Conservation (phyloP, 2,113 vertebrate species). For the Choloepus hoffmanni region DNA sequence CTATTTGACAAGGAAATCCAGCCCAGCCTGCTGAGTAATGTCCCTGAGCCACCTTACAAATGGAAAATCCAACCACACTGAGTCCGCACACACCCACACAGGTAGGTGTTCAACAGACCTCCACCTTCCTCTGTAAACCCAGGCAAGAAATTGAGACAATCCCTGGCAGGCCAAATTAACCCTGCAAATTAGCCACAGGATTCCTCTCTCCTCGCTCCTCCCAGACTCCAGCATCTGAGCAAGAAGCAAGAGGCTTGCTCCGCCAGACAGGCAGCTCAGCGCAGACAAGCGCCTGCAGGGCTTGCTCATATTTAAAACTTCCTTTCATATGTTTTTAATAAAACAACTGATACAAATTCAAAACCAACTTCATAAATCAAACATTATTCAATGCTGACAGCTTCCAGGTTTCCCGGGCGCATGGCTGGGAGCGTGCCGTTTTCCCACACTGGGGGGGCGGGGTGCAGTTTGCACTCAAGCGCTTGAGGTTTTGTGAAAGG, state of each 20-base stretch:
- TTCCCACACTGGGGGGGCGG: constrained; percentile 76
- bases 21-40: not conserved
- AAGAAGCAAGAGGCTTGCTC: constrained; percentile 64
- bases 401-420: constrained; percentile 88
- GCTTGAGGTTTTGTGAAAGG: constrained; percentile 94
- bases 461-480: constrained; percentile 82
- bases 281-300: constrained; percentile 81
- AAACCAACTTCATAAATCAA: constrained; percentile 94
- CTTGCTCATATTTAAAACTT: constrained; percentile 90
- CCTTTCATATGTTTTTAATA: constrained; percentile 94
- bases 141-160: constrained; percentile 80
- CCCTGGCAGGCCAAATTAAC: constrained; percentile 78
- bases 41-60: not conserved
- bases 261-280: constrained; percentile 67
- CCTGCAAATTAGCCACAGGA: constrained; percentile 76
- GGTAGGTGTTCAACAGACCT: not conserved
- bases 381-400: constrained; percentile 88
- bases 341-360: constrained; percentile 93
- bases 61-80: not conserved
- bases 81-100: rapidly evolving
- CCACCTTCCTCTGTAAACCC: constrained; percentile 75
- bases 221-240: constrained; percentile 71
- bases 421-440: constrained; percentile 82
- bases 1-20: constrained; percentile 14
- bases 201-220: constrained; percentile 52